Evolutionary conservation across 1,140 invertebrate species (phyloP).

Genomic region (Ostrea denselamellosa): DNA sequence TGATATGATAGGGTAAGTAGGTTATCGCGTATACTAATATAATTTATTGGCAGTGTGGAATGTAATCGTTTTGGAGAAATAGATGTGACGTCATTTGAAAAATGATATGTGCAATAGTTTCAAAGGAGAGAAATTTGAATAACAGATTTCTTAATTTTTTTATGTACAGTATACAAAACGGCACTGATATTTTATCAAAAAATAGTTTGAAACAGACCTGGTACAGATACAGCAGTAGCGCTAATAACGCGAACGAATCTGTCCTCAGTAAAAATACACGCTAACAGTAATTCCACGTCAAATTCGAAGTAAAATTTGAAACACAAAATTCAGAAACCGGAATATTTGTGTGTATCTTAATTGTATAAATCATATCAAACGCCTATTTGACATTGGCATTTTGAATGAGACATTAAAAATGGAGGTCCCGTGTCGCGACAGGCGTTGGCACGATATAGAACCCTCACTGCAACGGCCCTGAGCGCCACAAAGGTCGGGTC

Average conservation of each 20-base stretch:
- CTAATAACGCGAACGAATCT: not conserved
- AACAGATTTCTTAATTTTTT: not conserved
- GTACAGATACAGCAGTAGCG: not conserved
- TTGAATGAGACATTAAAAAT: too few species aligned
- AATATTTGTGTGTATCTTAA: too few species aligned
- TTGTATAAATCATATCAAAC: too few species aligned
- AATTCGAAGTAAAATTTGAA: too few species aligned
- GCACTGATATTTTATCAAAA: not conserved
- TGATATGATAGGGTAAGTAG: not conserved
- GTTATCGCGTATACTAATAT: not conserved
- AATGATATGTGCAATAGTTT: not conserved
- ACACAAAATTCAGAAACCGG: too few species aligned
- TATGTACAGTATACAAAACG: not conserved
- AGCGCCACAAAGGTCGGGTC: too few species aligned
- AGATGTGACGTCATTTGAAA: conserved; percentile 2
- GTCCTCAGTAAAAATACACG: not conserved
- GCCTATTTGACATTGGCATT: too few species aligned
- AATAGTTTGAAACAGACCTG: not conserved
- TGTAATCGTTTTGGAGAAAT: not conserved
- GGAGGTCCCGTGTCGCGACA: too few species aligned
- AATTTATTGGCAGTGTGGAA: conserved; percentile 4
- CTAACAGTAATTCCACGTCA: not conserved
- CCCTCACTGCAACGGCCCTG: too few species aligned
- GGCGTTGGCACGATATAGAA: too few species aligned
- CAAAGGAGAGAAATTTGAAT: not conserved